Evolutionary conservation across 2,797 vertebrate species (phyloP), one percentile per base, ranked within the genome.

Genomic region (Sebastes vulpes): DNA sequence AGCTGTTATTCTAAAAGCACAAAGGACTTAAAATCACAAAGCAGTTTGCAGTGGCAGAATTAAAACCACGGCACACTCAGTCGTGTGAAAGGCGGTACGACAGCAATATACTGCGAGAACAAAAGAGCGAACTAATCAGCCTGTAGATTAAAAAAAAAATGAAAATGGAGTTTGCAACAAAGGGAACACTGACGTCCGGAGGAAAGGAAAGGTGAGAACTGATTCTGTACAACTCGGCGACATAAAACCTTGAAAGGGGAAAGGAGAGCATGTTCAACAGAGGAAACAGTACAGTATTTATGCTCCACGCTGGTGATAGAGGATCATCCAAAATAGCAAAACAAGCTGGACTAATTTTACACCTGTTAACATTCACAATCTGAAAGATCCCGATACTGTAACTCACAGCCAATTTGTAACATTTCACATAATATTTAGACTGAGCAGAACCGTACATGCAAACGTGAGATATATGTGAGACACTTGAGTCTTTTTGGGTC

Each of bases 21-120:
- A 93, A 94, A 93, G 82, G 74, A 85, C 67, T 83, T 83, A 59
- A 79, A 91, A 86, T 84, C 87, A 90, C 89, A 91, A 90, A 92
- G 89, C 81, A 67, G 80, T 89, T 84, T 85, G 79, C 86, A 87
- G 75, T 68, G 46, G 83, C 84, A 86, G 85, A 90, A 89, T 88
- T 88, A 60, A 90, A 89, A 93, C 78, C 75, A 77, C 32, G 75
- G 82, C 85, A 88, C 87, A 86, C 72, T 87, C 79, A 84, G 81
- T 82, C 73, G 52, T 86, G 84, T 87, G 86, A 93, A 89, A 92
- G 82, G 74, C 84, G 70, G 79, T 31, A 25, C 20, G 67, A 72
- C 81, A 76, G 82, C 82, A 86, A 83, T 83, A 84, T 61, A 74
- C 48, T 56, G 29, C 0, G 61, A 81, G 87, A 94, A 95, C 90